Conservation (phyloP, 1,140 invertebrate species). For the Heliconius hewitsoni region DNA sequence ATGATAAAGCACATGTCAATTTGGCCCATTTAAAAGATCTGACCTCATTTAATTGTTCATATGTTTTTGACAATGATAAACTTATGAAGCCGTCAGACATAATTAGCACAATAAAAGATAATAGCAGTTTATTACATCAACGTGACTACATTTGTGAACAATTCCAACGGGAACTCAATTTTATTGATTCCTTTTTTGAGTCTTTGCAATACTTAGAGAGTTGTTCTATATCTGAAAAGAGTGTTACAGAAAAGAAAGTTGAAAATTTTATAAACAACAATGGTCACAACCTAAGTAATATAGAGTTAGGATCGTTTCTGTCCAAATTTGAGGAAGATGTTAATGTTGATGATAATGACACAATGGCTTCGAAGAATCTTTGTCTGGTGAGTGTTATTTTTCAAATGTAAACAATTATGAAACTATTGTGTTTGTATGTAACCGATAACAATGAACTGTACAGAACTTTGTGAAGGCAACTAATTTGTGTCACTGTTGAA, state of each 20-base stretch:
- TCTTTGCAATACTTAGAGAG: slow-evolving; percentile 74
- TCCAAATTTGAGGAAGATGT: slow-evolving; percentile 64
- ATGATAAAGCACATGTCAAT: slow-evolving; percentile 36
- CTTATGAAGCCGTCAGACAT: slow-evolving; percentile 74
- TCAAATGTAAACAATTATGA: slow-evolving; percentile 58
- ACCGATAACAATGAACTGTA: slow-evolving; percentile 6
- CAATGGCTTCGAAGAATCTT: slow-evolving; percentile 77
- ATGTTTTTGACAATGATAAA: slow-evolving; percentile 56
- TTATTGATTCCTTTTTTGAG: slow-evolving; percentile 77
- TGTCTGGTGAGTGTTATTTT: slow-evolving; percentile 75
- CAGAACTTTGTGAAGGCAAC: background rate
- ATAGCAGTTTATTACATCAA: slow-evolving; percentile 55
- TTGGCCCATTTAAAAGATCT: slow-evolving; percentile 46
- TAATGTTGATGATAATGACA: slow-evolving; percentile 66
- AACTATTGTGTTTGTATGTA: slow-evolving; percentile 32
- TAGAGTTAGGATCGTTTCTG: slow-evolving; percentile 61
- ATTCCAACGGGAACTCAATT: slow-evolving; percentile 73
- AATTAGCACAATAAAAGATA: slow-evolving; percentile 70
- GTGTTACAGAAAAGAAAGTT: slow-evolving; percentile 54
- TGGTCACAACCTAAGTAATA: slow-evolving; percentile 54
- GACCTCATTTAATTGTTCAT: slow-evolving; percentile 51
- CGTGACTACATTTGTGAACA: slow-evolving; percentile 66
- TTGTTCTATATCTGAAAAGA: slow-evolving; percentile 62
- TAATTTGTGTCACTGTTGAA: background rate
- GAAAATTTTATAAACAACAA: slow-evolving; percentile 60